Evolutionary conservation across 2,797 vertebrate genomes (phyloP), one percentile per base, ranked within the genome.

Genomic region (Selene dorsalis): DNA sequence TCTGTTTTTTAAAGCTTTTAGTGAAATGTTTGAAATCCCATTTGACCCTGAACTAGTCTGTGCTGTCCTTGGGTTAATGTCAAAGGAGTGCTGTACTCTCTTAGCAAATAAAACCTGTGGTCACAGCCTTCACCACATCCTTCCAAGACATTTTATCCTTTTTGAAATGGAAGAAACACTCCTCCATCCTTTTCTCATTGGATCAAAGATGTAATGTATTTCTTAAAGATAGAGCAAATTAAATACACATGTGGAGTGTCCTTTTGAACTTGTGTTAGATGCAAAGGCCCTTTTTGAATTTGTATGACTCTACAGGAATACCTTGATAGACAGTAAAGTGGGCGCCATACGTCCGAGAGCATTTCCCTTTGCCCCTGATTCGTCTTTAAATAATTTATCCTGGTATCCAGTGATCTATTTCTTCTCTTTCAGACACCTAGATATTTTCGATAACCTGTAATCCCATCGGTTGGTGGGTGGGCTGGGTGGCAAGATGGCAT

Each of bases 1-100:
- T 35, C 7, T 35, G 2, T 35, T 35, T 59, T 74, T 72, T 63
- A 66, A 77, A 62, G 45, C 58, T 63, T 64, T 76, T 63, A 47
- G 63, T 65, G 64, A 66, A 53, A 61, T 66, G 61, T 72, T 71
- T 69, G 52, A 59, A 69, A 80, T 63, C 35, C 45, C 30, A 14
- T 69, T 52, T 35, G 57, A 74, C 52, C 74, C 69, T 35, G 52
- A 53, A 4, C 48, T 22, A 30, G 30, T 45, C 43, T 61, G 68
- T 58, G 60, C 6, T 47, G 57, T 53, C 41, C 28, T 68, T 71
- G 16, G 55, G 30, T 56, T 74, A 39, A 53, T 35, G 48, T 56
- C 61, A 66, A 22, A 41, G 17, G 43, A 74, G 47, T 63, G 64
- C 22, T 8, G 16, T 39, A 28, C n/a, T 47, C 24, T 14, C 28